Conservation (phyloP, 2,888 invertebrate species). For the Stenchaetothrips biformis region DNA sequence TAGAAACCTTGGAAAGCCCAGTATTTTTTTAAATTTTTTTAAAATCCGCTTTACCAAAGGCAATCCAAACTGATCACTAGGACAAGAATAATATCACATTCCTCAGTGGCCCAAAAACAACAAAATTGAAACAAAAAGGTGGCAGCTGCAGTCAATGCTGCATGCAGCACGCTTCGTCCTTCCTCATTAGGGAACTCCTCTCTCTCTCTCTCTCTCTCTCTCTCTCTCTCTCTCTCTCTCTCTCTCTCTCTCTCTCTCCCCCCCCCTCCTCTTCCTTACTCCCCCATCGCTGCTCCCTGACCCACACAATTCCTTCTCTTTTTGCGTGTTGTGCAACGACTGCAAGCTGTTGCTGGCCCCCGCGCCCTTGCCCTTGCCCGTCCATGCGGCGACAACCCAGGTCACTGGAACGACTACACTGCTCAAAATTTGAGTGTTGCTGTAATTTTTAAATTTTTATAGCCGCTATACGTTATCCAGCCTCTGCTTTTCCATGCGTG, state of each 20-base stretch:
- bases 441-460: neutral
- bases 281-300: neutral
- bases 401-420: neutral
- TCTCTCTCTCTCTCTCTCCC: neutral
- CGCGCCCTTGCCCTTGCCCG: slow-evolving; percentile 9
- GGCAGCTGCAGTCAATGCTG: neutral
- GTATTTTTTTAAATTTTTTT: too few species aligned
- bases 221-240: too few species aligned
- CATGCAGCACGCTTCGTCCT: neutral
- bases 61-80: too few species aligned
- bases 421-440: neutral
- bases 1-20: too few species aligned
- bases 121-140: too few species aligned
- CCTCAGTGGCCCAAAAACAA: neutral
- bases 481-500: neutral
- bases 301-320: neutral
- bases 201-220: too few species aligned
- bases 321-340: neutral
- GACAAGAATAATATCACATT: neutral
- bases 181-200: neutral
- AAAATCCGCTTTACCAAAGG: too few species aligned
- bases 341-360: neutral
- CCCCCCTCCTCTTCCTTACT: neutral
- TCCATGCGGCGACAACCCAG: neutral
- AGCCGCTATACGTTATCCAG: too few species aligned